A percentile compares a stretch with the other conserved stretches of the same genome.
Evolutionary conservation across 2,797 vertebrate species (phyloP).

Genomic region (Hapalemur alaotrensis): DNA sequence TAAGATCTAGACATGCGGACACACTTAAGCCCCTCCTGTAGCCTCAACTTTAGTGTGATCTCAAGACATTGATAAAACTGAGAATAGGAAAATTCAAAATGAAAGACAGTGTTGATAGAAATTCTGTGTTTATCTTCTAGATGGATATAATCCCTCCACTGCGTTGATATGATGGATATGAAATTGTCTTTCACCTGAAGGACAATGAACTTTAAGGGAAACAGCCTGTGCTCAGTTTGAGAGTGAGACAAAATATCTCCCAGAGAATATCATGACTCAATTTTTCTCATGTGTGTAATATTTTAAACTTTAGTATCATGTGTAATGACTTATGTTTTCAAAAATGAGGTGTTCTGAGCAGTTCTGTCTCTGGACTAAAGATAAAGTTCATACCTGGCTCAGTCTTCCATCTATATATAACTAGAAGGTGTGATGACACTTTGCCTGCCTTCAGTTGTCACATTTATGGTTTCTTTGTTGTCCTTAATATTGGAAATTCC

Average conservation of each 20-base stretch:
- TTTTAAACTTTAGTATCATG: not conserved
- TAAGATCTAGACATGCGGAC: not conserved
- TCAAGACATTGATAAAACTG: not conserved
- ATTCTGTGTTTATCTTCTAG: not conserved
- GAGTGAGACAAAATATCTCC: not conserved
- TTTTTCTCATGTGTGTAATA: not conserved
- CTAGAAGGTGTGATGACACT: not conserved
- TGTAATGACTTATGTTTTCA: not conserved
- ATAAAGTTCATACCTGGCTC: not conserved
- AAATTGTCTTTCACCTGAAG: not conserved
- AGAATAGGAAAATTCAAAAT: not conserved
- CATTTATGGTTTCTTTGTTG: not conserved
- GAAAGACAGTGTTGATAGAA: not conserved
- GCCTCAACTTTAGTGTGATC: not conserved
- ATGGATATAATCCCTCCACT: not conserved
- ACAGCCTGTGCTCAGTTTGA: not conserved
- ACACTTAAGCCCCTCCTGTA: not conserved
- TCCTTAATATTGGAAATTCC: not conserved
- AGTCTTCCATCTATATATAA: not conserved
- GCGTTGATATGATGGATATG: not conserved
- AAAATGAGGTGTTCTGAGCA: not conserved
- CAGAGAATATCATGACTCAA: not conserved
- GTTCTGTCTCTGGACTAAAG: not conserved
- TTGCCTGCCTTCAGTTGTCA: not conserved
- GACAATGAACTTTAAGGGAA: not conserved